Percentiles rank a stretch among this genome's conserved stretches.
phyloP scores from a whole-genome alignment of 2,113 vertebrate genomes.

The Piliocolobus tephrosceles region DNA sequence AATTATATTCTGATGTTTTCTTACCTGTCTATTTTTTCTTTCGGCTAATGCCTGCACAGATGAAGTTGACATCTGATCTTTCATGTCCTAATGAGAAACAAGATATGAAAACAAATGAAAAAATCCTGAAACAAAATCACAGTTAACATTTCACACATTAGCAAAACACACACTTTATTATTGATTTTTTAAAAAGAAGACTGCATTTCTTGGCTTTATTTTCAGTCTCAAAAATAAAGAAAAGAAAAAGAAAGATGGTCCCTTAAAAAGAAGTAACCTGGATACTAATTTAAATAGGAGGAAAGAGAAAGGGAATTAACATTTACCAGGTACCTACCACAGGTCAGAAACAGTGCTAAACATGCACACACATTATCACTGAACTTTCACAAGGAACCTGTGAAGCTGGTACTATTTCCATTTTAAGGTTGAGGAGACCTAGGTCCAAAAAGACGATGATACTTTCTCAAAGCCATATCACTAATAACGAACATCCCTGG shows the following conservation, averaged over 20 bases:
- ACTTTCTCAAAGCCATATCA: not conserved
- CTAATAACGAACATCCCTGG: not conserved
- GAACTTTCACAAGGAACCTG: not conserved
- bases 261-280: not conserved
- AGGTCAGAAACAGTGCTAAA: not conserved
- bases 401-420: not conserved
- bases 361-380: not conserved
- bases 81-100: constrained; percentile 91
- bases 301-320: not conserved
- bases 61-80: constrained; percentile 95
- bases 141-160: not conserved
- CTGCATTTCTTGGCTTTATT: constrained; percentile 1
- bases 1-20: constrained; percentile 46
- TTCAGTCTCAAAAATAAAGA: constrained; percentile 14
- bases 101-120: constrained; percentile 62
- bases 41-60: constrained; percentile 88
- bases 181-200: not conserved
- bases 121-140: not conserved
- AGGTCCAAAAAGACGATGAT: not conserved
- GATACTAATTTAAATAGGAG: not conserved
- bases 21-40: constrained; percentile 93
- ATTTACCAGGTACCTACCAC: not conserved
- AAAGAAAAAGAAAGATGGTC: not conserved
- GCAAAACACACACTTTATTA: not conserved
- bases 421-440: not conserved